A percentile compares a stretch with the other conserved stretches of the same genome.
These are phyloP conservation scores for Acanthurus lineatus DNA, from an alignment of 2,797 vertebrate genomes.

Conservation along the genomic window DNA sequence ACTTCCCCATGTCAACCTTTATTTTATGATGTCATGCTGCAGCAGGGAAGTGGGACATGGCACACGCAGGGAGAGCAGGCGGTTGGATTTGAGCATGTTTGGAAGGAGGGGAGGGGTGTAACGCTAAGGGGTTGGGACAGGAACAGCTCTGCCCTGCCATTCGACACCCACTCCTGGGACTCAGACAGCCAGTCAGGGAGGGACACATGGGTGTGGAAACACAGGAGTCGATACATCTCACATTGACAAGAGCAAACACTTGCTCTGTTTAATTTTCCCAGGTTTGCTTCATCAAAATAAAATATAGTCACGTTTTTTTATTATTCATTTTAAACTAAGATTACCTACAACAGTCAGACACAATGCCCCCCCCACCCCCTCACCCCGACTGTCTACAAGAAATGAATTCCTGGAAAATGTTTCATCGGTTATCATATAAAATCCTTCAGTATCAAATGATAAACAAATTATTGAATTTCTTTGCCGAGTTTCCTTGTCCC, in stretches of 20 bases:
- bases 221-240: constrained; percentile 8
- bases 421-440: constrained; percentile 39
- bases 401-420: constrained; percentile 22
- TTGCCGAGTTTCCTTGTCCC: not conserved
- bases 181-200: constrained; percentile 39
- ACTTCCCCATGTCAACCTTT: constrained; percentile 63
- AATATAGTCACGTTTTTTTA: not conserved
- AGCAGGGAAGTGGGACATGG: constrained; percentile 67
- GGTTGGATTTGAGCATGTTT: constrained; percentile 52
- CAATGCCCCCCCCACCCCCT: not conserved
- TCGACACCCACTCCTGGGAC: constrained; percentile 63
- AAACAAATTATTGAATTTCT: constrained; percentile 48
- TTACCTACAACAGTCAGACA: constrained; percentile 10
- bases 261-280: constrained; percentile 8
- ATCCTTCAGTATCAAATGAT: constrained; percentile 51
- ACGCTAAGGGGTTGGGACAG: constrained; percentile 64
- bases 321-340: constrained; percentile 13
- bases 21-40: constrained; percentile 68
- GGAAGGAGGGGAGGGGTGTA: constrained; percentile 19
- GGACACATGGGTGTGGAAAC: constrained; percentile 22
- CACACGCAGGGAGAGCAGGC: constrained; percentile 60
- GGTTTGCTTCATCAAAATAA: constrained; percentile 11
- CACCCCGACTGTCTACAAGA: constrained; percentile 10
- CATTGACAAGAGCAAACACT: not conserved
- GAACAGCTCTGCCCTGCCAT: constrained; percentile 63